A percentile compares a stretch with the other conserved stretches of the same genome.
Evolutionary conservation across 2,113 vertebrate species (phyloP).

Genomic region (Ictalurus punctatus): DNA sequence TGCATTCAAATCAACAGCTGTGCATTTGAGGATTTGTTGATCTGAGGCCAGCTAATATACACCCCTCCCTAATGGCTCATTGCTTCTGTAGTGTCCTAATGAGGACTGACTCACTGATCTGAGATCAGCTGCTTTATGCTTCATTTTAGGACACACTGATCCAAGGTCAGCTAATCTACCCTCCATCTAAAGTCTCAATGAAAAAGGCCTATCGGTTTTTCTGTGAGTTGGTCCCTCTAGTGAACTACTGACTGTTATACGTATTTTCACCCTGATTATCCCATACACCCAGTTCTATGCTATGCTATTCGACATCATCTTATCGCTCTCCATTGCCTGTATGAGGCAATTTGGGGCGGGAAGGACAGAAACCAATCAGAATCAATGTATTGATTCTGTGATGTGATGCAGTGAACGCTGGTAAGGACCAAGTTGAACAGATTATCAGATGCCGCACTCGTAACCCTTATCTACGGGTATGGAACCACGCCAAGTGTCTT

Average conservation of each 20-base stretch:
- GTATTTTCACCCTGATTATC: neutral
- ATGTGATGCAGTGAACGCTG: neutral
- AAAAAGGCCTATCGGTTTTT: neutral
- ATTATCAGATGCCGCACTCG: neutral
- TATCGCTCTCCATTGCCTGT: neutral
- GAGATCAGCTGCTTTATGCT: neutral
- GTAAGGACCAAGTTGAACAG: neutral
- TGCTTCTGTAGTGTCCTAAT: neutral
- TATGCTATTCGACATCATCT: neutral
- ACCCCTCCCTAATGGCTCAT: neutral
- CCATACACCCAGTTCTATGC: neutral
- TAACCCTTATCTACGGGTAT: constrained; percentile 19
- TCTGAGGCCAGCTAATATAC: neutral
- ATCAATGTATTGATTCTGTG: constrained; percentile 18
- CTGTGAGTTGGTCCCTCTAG: neutral
- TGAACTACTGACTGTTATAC: neutral
- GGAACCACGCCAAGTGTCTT: constrained; percentile 15
- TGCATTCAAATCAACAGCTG: neutral
- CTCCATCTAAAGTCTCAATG: neutral
- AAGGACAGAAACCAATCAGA: constrained; percentile 28
- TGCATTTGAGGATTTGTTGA: neutral
- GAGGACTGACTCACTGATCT: neutral
- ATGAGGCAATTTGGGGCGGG: constrained; percentile 6
- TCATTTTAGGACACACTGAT: neutral
- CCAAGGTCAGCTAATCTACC: neutral